Percentiles rank a stretch among this genome's conserved stretches.
Evolutionary conservation across 2,113 vertebrate genomes (phyloP).

Genomic region (Dipodomys spectabilis): DNA sequence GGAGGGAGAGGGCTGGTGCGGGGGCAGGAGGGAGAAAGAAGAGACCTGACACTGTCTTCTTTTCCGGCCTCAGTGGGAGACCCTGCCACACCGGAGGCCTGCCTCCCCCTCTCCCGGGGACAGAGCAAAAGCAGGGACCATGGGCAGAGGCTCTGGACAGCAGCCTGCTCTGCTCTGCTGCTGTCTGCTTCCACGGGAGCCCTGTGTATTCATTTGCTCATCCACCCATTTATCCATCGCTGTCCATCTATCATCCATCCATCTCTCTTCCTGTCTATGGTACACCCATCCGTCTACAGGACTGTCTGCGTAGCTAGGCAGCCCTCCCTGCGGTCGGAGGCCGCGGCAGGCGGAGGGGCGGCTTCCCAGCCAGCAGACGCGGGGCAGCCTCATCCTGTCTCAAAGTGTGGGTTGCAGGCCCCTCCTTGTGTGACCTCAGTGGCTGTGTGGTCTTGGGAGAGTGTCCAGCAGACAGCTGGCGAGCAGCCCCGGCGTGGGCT

Average conservation of each 20-base stretch:
- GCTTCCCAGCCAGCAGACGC: not conserved
- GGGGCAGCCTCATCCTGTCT: not conserved
- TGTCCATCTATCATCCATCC: not conserved
- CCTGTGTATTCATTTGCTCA: rapidly evolving
- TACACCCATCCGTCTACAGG: not conserved
- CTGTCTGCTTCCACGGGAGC: not conserved
- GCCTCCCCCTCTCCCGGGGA: not conserved
- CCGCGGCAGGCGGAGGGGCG: not conserved
- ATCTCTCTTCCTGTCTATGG: not conserved
- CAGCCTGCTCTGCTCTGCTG: not conserved
- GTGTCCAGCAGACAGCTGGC: too few relatives aligned
- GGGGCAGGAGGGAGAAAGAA: not conserved
- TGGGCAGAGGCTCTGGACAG: too few relatives aligned
- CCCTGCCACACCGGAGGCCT: not conserved
- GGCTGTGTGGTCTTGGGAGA: not conserved
- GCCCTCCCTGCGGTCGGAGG: not conserved
- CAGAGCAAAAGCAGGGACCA: not conserved
- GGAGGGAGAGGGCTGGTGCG: not conserved
- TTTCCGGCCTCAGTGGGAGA: too few relatives aligned
- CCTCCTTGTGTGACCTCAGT: not conserved
- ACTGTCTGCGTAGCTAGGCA: not conserved
- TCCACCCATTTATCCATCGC: too few relatives aligned
- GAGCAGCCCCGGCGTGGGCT: not conserved
- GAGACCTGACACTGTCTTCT: not conserved
- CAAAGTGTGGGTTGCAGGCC: not conserved